Evolutionary conservation across 2,888 invertebrate genomes (phyloP).

Genomic region (Parnassius glacialis): DNA sequence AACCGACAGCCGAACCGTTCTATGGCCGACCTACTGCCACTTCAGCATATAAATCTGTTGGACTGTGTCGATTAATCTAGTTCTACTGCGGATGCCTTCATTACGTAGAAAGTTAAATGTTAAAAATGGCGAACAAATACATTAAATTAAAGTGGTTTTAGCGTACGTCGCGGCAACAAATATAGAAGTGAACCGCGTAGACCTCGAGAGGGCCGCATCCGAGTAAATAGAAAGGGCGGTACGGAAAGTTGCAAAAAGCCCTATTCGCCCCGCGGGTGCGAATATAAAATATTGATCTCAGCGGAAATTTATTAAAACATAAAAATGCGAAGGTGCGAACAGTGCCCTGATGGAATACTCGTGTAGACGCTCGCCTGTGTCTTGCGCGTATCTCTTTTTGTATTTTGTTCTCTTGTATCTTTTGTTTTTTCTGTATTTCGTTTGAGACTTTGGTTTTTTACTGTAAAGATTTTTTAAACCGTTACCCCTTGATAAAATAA

Average conservation of each 20-base stretch:
- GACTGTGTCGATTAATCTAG: too few relatives aligned
- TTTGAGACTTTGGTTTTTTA: too few relatives aligned
- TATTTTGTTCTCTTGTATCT: neutral
- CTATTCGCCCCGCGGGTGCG: conserved; percentile 59
- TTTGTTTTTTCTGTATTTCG: too few relatives aligned
- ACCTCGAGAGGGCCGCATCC: conserved; percentile 37
- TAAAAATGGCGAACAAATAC: too few relatives aligned
- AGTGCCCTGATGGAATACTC: conserved; percentile 61
- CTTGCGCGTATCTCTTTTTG: neutral
- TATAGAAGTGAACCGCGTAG: conserved; percentile 57
- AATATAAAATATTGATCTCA: conserved; percentile 77
- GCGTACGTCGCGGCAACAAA: conserved; percentile 35
- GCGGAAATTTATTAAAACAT: conserved; percentile 77
- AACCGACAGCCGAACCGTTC: too few relatives aligned
- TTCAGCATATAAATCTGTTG: too few relatives aligned
- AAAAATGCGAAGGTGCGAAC: conserved; percentile 68
- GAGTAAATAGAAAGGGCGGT: conserved; percentile 36
- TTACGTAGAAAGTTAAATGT: too few relatives aligned
- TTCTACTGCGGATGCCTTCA: too few relatives aligned
- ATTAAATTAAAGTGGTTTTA: too few relatives aligned
- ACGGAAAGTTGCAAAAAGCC: conserved; percentile 45
- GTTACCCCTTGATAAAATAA: too few relatives aligned
- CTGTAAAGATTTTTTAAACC: too few relatives aligned
- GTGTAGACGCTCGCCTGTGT: conserved; percentile 37
- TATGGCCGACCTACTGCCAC: too few relatives aligned